phyloP scores from a whole-genome alignment of 2,113 vertebrate genomes.

The Synchiropus splendidus region DNA sequence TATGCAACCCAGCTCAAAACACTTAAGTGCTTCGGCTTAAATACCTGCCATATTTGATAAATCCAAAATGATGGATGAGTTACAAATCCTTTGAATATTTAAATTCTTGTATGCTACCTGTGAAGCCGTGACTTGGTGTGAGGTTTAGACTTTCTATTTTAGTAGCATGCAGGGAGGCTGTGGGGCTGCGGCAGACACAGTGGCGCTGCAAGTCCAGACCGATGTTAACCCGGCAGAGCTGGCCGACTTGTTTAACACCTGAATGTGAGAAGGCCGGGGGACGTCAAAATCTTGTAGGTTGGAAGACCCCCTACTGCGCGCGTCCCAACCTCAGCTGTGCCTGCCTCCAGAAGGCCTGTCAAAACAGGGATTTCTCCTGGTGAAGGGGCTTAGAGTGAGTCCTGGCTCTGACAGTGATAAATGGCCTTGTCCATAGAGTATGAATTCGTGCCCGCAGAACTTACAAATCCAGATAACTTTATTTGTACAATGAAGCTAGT shows the following conservation, averaged over 20 bases:
- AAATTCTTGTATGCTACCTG: constrained; percentile 31
- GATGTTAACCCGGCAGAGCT: constrained; percentile 31
- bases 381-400: constrained; percentile 68
- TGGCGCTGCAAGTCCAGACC: constrained; percentile 48
- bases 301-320: constrained; percentile 53
- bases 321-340: constrained; percentile 41
- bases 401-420: constrained; percentile 81
- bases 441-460: constrained; percentile 70
- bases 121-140: constrained; percentile 42
- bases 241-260: constrained; percentile 52
- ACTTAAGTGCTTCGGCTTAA: too few species aligned
- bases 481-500: constrained; percentile 30
- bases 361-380: constrained; percentile 72
- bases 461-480: constrained; percentile 75
- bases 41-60: constrained; percentile 7
- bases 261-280: constrained; percentile 53
- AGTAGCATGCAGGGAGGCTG: constrained; percentile 25
- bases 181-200: constrained; percentile 50
- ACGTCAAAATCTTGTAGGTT: constrained; percentile 38
- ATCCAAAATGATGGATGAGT: constrained; percentile 36
- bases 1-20: too few species aligned
- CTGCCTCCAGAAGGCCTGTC: constrained; percentile 74
- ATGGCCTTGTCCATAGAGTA: constrained; percentile 77
- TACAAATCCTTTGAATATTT: constrained; percentile 38
- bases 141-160: constrained; percentile 47